These are phyloP conservation scores for Umimayanthus kanabou DNA, from an alignment of 92 coral and sea anemone species.

Conservation along the genomic window DNA sequence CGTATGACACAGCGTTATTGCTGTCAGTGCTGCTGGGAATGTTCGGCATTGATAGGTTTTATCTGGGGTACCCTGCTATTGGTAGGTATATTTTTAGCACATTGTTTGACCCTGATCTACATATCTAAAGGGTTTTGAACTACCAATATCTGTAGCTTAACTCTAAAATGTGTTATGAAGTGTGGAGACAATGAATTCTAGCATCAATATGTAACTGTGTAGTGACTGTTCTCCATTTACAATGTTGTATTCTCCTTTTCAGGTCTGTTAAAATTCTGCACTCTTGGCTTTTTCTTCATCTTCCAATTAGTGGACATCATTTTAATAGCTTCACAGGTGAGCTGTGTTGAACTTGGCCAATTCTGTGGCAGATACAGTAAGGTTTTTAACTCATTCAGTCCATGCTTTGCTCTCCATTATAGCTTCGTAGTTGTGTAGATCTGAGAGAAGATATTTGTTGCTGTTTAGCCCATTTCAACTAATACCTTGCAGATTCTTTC, in stretches of 20 bases:
- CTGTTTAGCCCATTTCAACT: neutral
- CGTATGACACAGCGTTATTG: slow-evolving; percentile 83
- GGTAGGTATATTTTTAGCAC: slow-evolving; percentile 54
- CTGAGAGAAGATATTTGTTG: too few relatives aligned
- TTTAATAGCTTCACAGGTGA: slow-evolving; percentile 95
- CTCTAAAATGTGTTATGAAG: too few relatives aligned
- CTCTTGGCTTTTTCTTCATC: slow-evolving; percentile 95
- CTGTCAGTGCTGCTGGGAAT: slow-evolving; percentile 96
- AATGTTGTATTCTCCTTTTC: slow-evolving; percentile 2
- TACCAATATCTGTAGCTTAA: too few relatives aligned
- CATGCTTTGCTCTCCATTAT: too few relatives aligned
- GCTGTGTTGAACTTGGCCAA: neutral
- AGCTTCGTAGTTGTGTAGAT: too few relatives aligned
- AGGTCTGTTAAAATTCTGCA: slow-evolving; percentile 95
- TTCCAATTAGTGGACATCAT: slow-evolving; percentile 94
- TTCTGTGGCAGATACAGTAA: neutral
- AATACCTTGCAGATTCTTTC: neutral
- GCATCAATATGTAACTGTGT: too few relatives aligned
- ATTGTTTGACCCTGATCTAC: too few relatives aligned
- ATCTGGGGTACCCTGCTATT: slow-evolving; percentile 98
- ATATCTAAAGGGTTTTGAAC: too few relatives aligned
- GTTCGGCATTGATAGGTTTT: slow-evolving; percentile 99
- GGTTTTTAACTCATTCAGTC: neutral
- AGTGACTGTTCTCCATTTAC: neutral
- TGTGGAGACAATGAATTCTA: too few relatives aligned